Conservation (phyloP, 2,797 vertebrate genomes). For the Lepidocolaptes lacrymiger region DNA sequence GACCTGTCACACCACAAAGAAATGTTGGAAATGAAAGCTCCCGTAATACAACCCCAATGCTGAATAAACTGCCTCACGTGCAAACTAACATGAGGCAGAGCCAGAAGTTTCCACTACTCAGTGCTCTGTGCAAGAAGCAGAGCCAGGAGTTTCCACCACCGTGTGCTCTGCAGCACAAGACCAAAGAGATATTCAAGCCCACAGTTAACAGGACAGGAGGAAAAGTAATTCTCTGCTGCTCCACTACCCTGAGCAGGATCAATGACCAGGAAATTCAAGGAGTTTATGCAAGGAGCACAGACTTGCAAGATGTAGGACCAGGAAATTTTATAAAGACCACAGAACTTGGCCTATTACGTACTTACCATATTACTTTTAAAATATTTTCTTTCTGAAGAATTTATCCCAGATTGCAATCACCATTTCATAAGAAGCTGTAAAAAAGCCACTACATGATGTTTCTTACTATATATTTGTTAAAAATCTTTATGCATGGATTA, state of each 20-base stretch:
- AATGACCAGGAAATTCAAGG: conserved; percentile 27
- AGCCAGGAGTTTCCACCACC: background rate
- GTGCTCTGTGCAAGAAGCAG: background rate
- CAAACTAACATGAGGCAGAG: background rate
- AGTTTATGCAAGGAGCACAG: background rate
- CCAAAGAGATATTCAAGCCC: background rate
- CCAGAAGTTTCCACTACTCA: background rate
- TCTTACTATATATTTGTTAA: background rate
- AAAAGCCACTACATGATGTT: background rate
- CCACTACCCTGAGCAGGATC: background rate
- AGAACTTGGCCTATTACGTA: conserved; percentile 1
- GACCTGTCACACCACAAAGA: background rate
- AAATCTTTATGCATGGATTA: background rate
- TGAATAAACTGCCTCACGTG: background rate
- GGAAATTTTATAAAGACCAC: conserved; percentile 38
- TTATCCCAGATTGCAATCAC: background rate
- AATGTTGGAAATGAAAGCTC: background rate
- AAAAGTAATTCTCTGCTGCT: conserved; percentile 31
- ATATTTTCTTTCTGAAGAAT: background rate
- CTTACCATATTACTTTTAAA: background rate
- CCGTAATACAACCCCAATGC: background rate
- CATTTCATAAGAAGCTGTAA: background rate
- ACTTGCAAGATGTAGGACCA: background rate
- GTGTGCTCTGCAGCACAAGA: background rate
- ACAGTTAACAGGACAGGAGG: conserved; percentile 5